phyloP scores from a whole-genome alignment of 2,797 vertebrate genomes.

The Danionella dracula region DNA sequence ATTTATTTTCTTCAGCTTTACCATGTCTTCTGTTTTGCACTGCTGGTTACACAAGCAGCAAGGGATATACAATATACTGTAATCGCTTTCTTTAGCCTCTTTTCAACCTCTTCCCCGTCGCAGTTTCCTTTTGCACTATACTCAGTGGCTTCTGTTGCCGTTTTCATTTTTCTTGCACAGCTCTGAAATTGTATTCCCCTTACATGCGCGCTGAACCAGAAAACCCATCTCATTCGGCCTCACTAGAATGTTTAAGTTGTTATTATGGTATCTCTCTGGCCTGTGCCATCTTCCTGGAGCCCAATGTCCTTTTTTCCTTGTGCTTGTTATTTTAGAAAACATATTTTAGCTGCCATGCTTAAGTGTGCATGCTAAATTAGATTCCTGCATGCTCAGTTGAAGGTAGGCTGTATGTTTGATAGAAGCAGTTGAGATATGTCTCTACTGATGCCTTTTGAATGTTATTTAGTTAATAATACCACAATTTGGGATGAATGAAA shows the following conservation, averaged over 20 bases:
- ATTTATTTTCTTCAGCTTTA: too few species aligned
- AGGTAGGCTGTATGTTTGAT: not conserved
- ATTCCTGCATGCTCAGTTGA: not conserved
- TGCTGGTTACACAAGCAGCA: not conserved
- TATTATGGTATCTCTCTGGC: not conserved
- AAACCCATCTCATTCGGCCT: not conserved
- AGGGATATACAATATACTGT: not conserved
- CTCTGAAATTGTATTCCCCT: conserved; percentile 28
- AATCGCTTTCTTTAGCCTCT: conserved; percentile 4
- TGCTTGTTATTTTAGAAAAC: not conserved
- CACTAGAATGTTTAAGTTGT: conserved; percentile 7
- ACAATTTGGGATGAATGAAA: too few species aligned
- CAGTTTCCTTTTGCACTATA: not conserved
- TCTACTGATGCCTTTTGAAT: too few species aligned
- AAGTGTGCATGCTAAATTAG: not conserved
- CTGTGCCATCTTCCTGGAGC: conserved; percentile 6
- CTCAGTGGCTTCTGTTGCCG: too few species aligned
- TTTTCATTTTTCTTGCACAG: not conserved
- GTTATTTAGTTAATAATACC: too few species aligned
- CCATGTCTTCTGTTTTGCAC: not conserved
- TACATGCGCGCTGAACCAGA: conserved; percentile 20
- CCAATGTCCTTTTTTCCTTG: not conserved
- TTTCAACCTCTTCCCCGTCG: not conserved
- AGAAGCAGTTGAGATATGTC: too few species aligned
- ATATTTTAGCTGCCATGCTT: conserved; percentile 34